Base-by-base conservation (phyloP, 30 jellyfish, hydroid and myxozoan species). In the Sanderia malayensis region DNA sequence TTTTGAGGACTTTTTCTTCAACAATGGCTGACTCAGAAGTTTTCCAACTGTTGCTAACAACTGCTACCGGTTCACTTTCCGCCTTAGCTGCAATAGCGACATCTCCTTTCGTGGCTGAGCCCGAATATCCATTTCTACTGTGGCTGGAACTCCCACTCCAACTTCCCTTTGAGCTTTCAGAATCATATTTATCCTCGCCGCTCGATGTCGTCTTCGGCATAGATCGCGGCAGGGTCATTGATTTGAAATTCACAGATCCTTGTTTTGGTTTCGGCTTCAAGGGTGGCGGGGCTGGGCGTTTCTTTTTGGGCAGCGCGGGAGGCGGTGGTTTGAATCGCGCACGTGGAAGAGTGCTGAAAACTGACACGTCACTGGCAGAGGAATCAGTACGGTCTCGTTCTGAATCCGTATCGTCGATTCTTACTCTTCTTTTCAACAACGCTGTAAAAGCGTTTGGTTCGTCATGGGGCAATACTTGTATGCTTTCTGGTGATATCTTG, bases 311-410 rank as follows among this genome's bases (percentile, higher is more conserved):
- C 17, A 62, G 18, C 23, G 71, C 19, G 9, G 73, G 80, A n/a
- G n/a, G n/a, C 26, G 82, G 76, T 1, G 82, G 82, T 34, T 62
- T 62, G 44, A 67, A 31, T 19, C 46, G 68, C 3, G 81, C 29
- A 24, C 89, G 72, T n/a, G 89, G 89, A 18, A 66, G 74, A 6
- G 89, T 78, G 75, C 82, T 78, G 82, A 78, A 78, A 41, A 55
- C 33, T 1, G 89, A 78, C 13, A 34, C 46, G 26, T 60, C 86
- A 61, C 79, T 74, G 18, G 86, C 46, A 8, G 71, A 58, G 4
- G 86, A 58, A 20, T 55, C 81, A n/a, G 76, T 19, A 29, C 80
- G 44, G 13, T 78, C 80, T 45, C 68, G 64, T 17, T 78, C 89
- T 7, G 81, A 26, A 2, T 78, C 72, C 4, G 63, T 57, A 4